These are phyloP conservation scores for Trochalopteron elliotii DNA, from an alignment of 2,113 vertebrate genomes.

Conservation along the genomic window DNA sequence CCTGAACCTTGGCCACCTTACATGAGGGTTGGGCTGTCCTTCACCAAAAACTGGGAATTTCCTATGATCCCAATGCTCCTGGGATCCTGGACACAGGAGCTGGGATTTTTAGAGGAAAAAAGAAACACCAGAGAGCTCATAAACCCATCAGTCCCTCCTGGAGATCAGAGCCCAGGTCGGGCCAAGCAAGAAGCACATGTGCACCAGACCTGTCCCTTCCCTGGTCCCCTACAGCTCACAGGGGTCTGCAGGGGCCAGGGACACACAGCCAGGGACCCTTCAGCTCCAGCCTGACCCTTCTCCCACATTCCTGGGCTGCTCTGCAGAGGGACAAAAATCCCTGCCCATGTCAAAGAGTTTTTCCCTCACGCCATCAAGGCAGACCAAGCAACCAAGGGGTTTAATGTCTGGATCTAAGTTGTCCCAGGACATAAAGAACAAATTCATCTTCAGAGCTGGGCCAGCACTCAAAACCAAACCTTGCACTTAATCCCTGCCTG, in stretches of 20 bases:
- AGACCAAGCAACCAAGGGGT: neutral
- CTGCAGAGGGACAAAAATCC: neutral
- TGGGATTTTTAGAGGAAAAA: neutral
- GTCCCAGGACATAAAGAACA: neutral
- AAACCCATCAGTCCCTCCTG: neutral
- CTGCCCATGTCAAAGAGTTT: neutral
- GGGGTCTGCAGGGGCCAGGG: neutral
- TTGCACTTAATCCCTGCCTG: neutral
- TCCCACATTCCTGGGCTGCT: neutral
- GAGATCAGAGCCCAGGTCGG: neutral
- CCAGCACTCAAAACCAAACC: neutral
- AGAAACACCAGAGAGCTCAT: neutral
- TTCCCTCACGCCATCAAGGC: neutral
- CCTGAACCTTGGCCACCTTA: neutral
- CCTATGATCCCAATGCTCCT: neutral
- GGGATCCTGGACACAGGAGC: neutral
- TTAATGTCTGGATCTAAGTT: neutral
- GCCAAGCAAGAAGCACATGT: neutral
- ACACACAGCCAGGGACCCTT: neutral
- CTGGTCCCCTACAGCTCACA: neutral
- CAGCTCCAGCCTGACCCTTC: neutral
- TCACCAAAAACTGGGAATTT: neutral
- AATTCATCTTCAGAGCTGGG: neutral
- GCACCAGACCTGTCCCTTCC: neutral
- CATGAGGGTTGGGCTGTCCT: neutral